Percentiles rank a stretch among this genome's conserved stretches.
These are phyloP conservation scores for Sesamia nonagrioides DNA, from an alignment of 1,140 invertebrate genomes.

Conservation along the genomic window DNA sequence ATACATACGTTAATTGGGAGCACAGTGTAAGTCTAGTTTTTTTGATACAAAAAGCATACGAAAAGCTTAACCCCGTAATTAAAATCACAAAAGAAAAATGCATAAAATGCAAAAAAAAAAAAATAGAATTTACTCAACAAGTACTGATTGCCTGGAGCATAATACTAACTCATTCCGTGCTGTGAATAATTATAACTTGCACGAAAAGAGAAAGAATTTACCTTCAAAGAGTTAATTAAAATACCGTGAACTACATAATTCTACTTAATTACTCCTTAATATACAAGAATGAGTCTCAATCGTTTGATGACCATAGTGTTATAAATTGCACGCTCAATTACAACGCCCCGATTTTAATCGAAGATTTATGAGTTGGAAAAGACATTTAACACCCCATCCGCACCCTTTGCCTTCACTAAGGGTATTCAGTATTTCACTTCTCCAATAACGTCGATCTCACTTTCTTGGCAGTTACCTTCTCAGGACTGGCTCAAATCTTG, in stretches of 20 bases:
- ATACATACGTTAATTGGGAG: too few relatives aligned
- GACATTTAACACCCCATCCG: slow-evolving; percentile 58
- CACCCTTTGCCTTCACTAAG: slow-evolving; percentile 51
- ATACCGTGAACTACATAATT: background rate
- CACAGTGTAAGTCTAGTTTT: too few relatives aligned
- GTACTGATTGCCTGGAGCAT: slow-evolving; percentile 26
- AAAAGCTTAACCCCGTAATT: slow-evolving; percentile 6
- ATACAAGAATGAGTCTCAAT: slow-evolving; percentile 22
- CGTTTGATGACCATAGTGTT: slow-evolving; percentile 52
- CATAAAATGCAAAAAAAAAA: slow-evolving; percentile 2
- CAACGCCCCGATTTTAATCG: slow-evolving; percentile 53
- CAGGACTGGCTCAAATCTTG: background rate
- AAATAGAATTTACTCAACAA: slow-evolving; percentile 19
- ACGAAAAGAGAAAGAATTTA: slow-evolving; percentile 9
- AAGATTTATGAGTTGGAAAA: slow-evolving; percentile 60
- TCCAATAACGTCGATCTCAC: slow-evolving; percentile 48
- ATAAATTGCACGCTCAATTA: slow-evolving; percentile 54
- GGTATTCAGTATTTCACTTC: slow-evolving; percentile 49
- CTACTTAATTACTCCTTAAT: background rate
- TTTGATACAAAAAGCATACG: background rate
- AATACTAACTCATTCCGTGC: slow-evolving; percentile 37
- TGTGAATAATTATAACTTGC: slow-evolving; percentile 34
- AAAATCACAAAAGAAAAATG: background rate
- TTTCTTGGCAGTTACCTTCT: slow-evolving; percentile 9
- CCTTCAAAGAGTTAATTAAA: background rate